Percentiles rank a stretch among this genome's conserved stretches.
phyloP scores from a whole-genome alignment of 2,888 invertebrate species.

The Eupithecia dodoneata region DNA sequence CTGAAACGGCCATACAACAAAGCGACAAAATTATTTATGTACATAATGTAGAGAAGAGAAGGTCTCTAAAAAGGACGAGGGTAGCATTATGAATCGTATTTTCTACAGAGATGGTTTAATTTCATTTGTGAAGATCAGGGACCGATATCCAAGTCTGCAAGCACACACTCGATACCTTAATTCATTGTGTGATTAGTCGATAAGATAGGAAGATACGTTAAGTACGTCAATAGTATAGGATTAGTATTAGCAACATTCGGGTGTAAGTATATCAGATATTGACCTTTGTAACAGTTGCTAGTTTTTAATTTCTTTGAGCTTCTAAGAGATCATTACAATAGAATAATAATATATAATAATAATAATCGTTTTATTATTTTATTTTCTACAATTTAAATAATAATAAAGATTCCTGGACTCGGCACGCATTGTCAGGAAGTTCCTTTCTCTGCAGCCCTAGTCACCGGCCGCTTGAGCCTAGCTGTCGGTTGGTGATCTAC shows the following conservation, averaged over 20 bases:
- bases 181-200: slow-evolving; percentile 36
- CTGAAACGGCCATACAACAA: too few species aligned
- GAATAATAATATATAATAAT: too few species aligned
- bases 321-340: neutral
- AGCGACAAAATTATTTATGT: too few species aligned
- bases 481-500: too few species aligned
- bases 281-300: slow-evolving; percentile 20
- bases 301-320: neutral
- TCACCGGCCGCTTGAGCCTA: too few species aligned
- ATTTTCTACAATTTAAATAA: too few species aligned
- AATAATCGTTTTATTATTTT: too few species aligned
- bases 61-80: neutral
- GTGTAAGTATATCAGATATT: slow-evolving; percentile 30
- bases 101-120: too few species aligned
- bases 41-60: neutral
- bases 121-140: neutral
- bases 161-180: neutral
- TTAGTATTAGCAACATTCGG: slow-evolving; percentile 29
- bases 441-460: too few species aligned
- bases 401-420: too few species aligned
- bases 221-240: slow-evolving; percentile 41
- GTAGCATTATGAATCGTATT: too few species aligned
- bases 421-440: too few species aligned
- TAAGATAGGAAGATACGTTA: slow-evolving; percentile 41
- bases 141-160: neutral